Percentiles rank a stretch among this genome's conserved stretches.
Conservation (phyloP, 2,113 vertebrate genomes). For the Pandion haliaetus region DNA sequence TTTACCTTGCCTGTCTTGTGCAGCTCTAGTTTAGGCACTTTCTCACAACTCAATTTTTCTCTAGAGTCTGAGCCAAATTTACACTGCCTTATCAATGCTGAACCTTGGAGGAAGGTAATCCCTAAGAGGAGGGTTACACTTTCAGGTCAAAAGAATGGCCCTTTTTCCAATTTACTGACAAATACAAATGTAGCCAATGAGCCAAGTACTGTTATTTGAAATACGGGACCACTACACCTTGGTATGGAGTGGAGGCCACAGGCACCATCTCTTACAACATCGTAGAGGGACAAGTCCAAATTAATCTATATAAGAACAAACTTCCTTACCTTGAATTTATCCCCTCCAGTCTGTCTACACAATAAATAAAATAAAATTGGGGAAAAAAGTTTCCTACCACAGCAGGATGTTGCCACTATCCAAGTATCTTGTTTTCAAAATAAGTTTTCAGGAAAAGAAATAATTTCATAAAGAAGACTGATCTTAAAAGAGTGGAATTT, state of each 20-base stretch:
- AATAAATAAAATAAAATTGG: neutral
- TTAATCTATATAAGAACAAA: neutral
- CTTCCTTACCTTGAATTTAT: neutral
- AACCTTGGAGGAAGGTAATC: neutral
- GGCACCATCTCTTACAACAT: neutral
- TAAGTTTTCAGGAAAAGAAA: neutral
- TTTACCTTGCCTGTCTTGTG: neutral
- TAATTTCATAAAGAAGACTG: neutral
- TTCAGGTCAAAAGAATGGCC: neutral
- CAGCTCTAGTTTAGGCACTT: neutral
- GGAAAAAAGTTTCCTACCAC: neutral
- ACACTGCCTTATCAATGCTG: neutral
- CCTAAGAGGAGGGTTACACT: neutral
- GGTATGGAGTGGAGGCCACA: neutral
- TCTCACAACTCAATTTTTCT: neutral
- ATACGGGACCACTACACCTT: neutral
- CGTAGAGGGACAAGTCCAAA: neutral
- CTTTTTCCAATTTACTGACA: neutral
- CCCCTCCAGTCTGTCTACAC: neutral
- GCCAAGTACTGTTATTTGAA: neutral
- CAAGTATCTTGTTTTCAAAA: neutral
- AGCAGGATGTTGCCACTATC: neutral
- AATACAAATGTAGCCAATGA: neutral
- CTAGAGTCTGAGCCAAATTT: neutral
- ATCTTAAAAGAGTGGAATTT: neutral